These are phyloP conservation scores for Nasalis larvatus DNA, from an alignment of 2,113 vertebrate species.

Conservation along the genomic window DNA sequence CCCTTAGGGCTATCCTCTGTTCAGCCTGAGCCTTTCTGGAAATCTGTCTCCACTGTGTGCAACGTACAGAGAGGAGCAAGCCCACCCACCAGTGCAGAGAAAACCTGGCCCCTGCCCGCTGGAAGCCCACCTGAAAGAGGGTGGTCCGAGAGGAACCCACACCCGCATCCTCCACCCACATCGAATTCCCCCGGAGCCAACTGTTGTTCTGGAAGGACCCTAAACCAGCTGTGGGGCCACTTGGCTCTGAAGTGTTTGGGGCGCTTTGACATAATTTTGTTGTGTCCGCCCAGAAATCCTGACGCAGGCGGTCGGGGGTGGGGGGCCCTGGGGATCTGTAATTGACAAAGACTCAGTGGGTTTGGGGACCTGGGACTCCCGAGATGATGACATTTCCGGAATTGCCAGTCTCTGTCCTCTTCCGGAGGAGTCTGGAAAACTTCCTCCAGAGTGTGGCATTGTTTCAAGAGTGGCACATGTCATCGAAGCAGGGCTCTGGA, in stretches of 20 bases:
- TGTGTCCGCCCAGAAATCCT: neutral
- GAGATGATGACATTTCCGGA: neutral
- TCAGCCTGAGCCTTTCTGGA: neutral
- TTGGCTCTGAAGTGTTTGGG: neutral
- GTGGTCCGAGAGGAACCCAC: neutral
- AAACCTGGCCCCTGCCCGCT: neutral
- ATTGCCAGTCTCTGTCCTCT: neutral
- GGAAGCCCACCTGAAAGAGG: neutral
- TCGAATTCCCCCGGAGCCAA: neutral
- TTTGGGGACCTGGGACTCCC: neutral
- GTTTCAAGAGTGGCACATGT: neutral
- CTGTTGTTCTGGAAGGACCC: neutral
- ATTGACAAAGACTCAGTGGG: neutral
- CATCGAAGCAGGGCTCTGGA: neutral
- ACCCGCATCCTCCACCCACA: neutral
- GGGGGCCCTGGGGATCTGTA: neutral
- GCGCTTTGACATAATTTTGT: neutral
- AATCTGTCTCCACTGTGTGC: neutral
- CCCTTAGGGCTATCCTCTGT: neutral
- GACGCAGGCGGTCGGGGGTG: neutral
- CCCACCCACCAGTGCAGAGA: neutral
- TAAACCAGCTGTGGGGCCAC: neutral
- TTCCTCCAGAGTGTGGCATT: neutral
- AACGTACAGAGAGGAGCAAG: neutral
- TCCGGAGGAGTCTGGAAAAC: neutral